phyloP scores from a whole-genome alignment of 1,140 invertebrate genomes.

The Chrysopa pallens region DNA sequence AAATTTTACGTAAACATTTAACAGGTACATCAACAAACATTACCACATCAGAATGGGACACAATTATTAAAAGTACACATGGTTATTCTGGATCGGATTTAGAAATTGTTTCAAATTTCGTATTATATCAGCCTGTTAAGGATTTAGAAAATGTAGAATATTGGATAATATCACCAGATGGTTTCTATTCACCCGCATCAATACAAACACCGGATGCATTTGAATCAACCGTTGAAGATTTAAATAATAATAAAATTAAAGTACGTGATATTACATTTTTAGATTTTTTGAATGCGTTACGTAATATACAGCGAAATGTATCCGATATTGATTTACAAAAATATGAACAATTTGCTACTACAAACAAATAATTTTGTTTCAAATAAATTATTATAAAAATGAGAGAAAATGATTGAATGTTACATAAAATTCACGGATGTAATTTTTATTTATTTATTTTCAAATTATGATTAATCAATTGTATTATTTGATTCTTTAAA shows the following conservation, averaged over 20 bases:
- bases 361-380: no score
- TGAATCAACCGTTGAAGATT: constrained; percentile 3
- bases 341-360: constrained; percentile 8
- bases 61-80: constrained; percentile 25
- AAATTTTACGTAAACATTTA: constrained; percentile 19
- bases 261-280: constrained; percentile 7
- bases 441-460: no score
- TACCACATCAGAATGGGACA: constrained; percentile 20
- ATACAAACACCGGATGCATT: constrained; percentile 1
- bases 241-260: constrained; percentile 10
- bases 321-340: constrained; percentile 9
- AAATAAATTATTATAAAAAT: no score
- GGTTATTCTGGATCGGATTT: constrained; percentile 37
- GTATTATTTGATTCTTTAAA: no score
- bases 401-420: no score
- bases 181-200: background rate
- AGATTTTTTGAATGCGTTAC: constrained; percentile 11
- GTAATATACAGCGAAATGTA: constrained; percentile 10
- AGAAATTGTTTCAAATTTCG: constrained; percentile 25
- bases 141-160: constrained; percentile 20
- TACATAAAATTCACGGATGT: no score
- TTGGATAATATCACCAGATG: constrained; percentile 14
- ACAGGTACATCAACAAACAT: constrained; percentile 5
- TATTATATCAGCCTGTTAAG: constrained; percentile 30
- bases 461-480: no score